Conservation (phyloP, 1,140 invertebrate species). For the Periplaneta americana region DNA sequence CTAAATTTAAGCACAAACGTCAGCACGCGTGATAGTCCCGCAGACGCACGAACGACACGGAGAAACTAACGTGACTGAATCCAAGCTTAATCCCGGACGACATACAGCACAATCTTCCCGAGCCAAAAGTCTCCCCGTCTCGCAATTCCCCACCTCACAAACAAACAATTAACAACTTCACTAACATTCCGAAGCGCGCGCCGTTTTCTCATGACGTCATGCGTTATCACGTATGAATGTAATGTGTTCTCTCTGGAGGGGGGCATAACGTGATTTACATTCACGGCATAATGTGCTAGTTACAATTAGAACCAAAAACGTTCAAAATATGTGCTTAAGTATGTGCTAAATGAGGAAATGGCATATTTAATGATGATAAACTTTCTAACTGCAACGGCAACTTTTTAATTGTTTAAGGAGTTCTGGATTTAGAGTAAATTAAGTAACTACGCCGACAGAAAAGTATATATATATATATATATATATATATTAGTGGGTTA, state of each 20-base stretch:
- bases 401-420: too few relatives aligned
- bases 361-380: not conserved
- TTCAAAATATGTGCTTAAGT: too few relatives aligned
- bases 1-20: not conserved
- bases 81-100: not conserved
- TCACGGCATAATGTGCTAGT: not conserved
- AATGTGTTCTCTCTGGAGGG: not conserved
- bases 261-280: not conserved
- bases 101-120: not conserved
- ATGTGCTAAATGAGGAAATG: too few relatives aligned
- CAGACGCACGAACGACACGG: not conserved
- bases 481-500: too few relatives aligned
- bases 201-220: not conserved
- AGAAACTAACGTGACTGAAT: not conserved
- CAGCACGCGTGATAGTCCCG: not conserved
- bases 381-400: too few relatives aligned
- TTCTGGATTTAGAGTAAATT: too few relatives aligned
- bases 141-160: not conserved
- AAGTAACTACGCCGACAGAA: too few relatives aligned
- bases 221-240: not conserved
- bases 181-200: not conserved
- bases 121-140: not conserved
- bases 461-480: too few relatives aligned
- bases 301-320: too few relatives aligned
- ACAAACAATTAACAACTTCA: not conserved